Evolutionary conservation across 2,113 vertebrate genomes (phyloP).

Genomic region (Eudyptes chrysolophus): DNA sequence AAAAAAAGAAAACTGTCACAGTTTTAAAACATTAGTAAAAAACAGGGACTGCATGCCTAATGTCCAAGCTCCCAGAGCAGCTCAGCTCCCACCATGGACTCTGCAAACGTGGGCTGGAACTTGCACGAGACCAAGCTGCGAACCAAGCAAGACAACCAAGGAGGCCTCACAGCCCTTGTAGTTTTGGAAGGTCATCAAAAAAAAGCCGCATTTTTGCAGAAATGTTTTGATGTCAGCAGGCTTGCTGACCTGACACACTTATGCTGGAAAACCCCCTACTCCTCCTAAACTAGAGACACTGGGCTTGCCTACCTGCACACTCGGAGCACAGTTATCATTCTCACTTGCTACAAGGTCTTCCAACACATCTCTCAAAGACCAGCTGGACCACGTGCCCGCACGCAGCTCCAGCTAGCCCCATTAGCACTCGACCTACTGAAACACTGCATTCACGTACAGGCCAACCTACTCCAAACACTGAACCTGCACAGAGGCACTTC

Average conservation of each 20-base stretch:
- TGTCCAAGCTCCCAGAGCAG: background rate
- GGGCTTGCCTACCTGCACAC: background rate
- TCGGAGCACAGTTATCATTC: background rate
- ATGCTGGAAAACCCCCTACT: background rate
- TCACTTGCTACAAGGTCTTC: background rate
- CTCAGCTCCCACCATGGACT: background rate
- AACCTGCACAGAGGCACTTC: background rate
- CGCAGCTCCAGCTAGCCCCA: background rate
- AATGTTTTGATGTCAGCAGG: background rate
- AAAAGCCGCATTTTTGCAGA: background rate
- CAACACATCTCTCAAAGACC: background rate
- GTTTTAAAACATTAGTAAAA: background rate
- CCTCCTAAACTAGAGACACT: background rate
- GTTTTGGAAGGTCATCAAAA: background rate
- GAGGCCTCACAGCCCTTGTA: background rate
- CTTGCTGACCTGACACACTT: background rate
- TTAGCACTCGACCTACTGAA: background rate
- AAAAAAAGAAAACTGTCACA: background rate
- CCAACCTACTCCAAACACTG: background rate
- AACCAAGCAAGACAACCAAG: background rate
- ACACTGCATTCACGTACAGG: background rate
- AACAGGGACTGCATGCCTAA: background rate
- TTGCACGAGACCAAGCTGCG: fast-evolving
- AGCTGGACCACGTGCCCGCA: fast-evolving
- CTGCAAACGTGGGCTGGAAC: background rate